These are phyloP conservation scores for Phyllotreta cruciferae DNA, from an alignment of 2,888 invertebrate genomes.

Conservation along the genomic window DNA sequence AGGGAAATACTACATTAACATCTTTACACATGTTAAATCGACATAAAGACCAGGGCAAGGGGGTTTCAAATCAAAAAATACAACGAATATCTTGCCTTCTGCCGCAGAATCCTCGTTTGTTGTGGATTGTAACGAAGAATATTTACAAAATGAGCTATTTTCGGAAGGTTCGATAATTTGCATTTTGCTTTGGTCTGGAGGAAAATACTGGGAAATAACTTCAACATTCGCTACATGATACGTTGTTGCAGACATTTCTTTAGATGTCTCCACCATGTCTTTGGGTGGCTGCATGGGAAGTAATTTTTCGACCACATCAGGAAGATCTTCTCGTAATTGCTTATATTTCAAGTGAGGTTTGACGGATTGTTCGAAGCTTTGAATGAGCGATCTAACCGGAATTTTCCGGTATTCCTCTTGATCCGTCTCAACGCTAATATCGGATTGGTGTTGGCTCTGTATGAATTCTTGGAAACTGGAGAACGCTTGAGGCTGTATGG, in stretches of 20 bases:
- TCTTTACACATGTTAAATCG: slow-evolving; percentile 2
- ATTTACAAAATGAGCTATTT: slow-evolving; percentile 58
- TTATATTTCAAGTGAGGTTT: slow-evolving; percentile 65
- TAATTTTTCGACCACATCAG: slow-evolving; percentile 53
- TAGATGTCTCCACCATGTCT: slow-evolving; percentile 47
- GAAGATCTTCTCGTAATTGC: slow-evolving; percentile 58
- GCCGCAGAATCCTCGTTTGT: slow-evolving; percentile 35
- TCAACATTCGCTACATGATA: slow-evolving; percentile 57
- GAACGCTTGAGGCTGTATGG: slow-evolving; percentile 15
- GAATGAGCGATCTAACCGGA: slow-evolving; percentile 63
- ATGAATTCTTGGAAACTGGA: slow-evolving; percentile 22
- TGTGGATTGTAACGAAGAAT: slow-evolving; percentile 37
- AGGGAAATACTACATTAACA: not conserved
- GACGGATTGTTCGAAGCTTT: slow-evolving; percentile 70
- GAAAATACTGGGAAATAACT: slow-evolving; percentile 53
- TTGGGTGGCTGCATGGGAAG: slow-evolving; percentile 29
- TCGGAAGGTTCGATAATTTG: slow-evolving; percentile 48
- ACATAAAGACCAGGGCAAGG: not conserved
- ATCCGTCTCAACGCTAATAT: slow-evolving; percentile 19
- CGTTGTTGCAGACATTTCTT: slow-evolving; percentile 55
- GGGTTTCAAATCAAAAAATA: not conserved
- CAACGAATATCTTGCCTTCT: slow-evolving; percentile 24
- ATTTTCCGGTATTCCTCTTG: slow-evolving; percentile 58
- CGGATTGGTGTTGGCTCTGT: slow-evolving; percentile 22
- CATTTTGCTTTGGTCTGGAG: slow-evolving; percentile 45